Percentiles rank a stretch among this genome's conserved stretches.
Conservation (phyloP, 2,888 invertebrate genomes). For the Teleogryllus oceanicus region DNA sequence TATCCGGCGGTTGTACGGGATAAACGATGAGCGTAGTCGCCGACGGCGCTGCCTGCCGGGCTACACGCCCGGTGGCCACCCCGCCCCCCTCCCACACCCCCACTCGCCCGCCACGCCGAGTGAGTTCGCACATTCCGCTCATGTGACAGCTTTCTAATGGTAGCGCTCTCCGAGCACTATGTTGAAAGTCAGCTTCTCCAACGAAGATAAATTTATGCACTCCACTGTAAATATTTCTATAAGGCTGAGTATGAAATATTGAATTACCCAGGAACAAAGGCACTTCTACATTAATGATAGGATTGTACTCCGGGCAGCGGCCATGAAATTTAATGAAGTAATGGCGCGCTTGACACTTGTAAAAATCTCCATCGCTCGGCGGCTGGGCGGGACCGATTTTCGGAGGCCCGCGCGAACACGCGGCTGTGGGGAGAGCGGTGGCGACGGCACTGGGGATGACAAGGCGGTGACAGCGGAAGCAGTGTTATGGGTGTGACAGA, state of each 20-base stretch:
- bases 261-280: conserved; percentile 1
- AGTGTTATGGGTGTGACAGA: background rate
- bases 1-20: too few species aligned
- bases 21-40: too few species aligned
- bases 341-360: conserved; percentile 18
- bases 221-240: conserved; percentile 3
- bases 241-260: conserved; percentile 7
- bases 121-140: background rate
- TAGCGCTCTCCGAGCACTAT: conserved; percentile 18
- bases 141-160: background rate
- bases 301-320: background rate
- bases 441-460: background rate
- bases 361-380: background rate
- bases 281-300: background rate
- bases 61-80: background rate
- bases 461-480: background rate
- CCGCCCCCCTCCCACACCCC: background rate
- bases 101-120: background rate
- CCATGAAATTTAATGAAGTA: conserved; percentile 10
- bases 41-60: background rate
- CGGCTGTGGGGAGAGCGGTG: background rate
- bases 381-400: background rate
- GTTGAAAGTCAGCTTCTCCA: background rate
- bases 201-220: conserved; percentile 7
- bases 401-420: background rate